Percentiles rank a stretch among this genome's conserved stretches.
Conservation (phyloP, 2,888 invertebrate genomes). For the Shargacucullia verbasci region DNA sequence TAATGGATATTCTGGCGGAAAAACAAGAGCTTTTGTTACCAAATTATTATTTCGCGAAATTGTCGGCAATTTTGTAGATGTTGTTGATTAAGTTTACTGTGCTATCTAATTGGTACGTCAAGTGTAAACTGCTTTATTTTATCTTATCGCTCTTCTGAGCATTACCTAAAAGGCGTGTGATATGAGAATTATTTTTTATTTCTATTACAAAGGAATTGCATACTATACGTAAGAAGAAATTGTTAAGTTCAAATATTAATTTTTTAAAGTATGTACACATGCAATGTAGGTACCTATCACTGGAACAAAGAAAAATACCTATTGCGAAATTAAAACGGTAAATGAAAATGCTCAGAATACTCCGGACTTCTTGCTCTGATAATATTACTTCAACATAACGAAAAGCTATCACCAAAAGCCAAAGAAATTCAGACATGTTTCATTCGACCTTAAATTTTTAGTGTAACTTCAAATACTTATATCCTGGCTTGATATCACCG, state of each 20-base stretch:
- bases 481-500: conserved; percentile 37
- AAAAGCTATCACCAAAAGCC: conserved; percentile 4
- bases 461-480: conserved; percentile 48
- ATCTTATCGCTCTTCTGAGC: not conserved
- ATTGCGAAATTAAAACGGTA: not conserved
- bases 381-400: conserved; percentile 7
- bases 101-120: conserved; percentile 3
- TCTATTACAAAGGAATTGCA: too few species aligned
- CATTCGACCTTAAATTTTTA: conserved; percentile 52
- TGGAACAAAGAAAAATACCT: too few species aligned
- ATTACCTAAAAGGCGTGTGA: too few species aligned
- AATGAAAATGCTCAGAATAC: not conserved
- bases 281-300: too few species aligned
- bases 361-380: not conserved
- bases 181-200: too few species aligned
- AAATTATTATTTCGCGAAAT: conserved; percentile 43
- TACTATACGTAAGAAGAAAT: too few species aligned
- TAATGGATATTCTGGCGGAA: conserved; percentile 39
- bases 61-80: conserved; percentile 24
- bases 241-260: too few species aligned
- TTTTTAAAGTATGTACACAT: too few species aligned
- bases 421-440: conserved; percentile 35
- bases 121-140: conserved; percentile 1
- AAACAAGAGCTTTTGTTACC: conserved; percentile 40
- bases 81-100: conserved; percentile 24